phyloP scores from a whole-genome alignment of 2,888 invertebrate species.

The Hirtodrosophila confusa region DNA sequence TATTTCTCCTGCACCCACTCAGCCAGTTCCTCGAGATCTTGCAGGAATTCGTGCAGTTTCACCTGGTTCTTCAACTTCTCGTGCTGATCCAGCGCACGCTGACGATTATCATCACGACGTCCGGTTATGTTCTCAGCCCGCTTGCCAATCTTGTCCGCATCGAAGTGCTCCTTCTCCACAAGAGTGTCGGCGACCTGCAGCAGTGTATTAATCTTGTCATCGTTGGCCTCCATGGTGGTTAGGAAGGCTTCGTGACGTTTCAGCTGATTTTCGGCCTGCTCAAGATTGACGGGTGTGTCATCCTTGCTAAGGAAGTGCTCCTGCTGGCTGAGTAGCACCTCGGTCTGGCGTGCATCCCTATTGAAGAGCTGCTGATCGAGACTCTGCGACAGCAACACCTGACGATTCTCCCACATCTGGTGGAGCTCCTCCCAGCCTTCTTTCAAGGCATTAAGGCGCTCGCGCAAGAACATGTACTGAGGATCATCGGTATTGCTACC shows the following conservation, averaged over 20 bases:
- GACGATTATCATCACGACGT: slow-evolving; percentile 94
- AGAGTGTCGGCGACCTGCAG: slow-evolving; percentile 96
- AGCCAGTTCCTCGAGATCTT: slow-evolving; percentile 97
- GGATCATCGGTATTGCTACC: slow-evolving; percentile 96
- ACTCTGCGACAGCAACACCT: slow-evolving; percentile 96
- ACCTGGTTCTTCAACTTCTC: slow-evolving; percentile 97
- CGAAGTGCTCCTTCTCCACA: slow-evolving; percentile 97
- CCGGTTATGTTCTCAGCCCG: slow-evolving; percentile 97
- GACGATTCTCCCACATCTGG: slow-evolving; percentile 99
- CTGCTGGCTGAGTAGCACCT: slow-evolving; percentile 98
- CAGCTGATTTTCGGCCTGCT: slow-evolving; percentile 98
- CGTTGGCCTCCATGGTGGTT: slow-evolving; percentile 99
- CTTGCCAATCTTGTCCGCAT: slow-evolving; percentile 97
- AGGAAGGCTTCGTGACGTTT: slow-evolving; percentile 99
- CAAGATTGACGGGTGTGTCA: slow-evolving; percentile 96
- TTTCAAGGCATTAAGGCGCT: slow-evolving; percentile 97
- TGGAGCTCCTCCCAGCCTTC: slow-evolving; percentile 99
- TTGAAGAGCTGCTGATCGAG: slow-evolving; percentile 97
- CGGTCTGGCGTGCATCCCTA: slow-evolving; percentile 98
- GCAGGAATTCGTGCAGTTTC: slow-evolving; percentile 97
- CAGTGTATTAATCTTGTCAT: slow-evolving; percentile 99
- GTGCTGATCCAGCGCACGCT: slow-evolving; percentile 95
- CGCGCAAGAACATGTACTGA: slow-evolving; percentile 99
- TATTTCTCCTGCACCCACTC: slow-evolving; percentile 99
- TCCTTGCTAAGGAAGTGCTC: slow-evolving; percentile 98